phyloP scores from a whole-genome alignment of 2,797 vertebrate species.

The Ctenopoma kingsleyae region DNA sequence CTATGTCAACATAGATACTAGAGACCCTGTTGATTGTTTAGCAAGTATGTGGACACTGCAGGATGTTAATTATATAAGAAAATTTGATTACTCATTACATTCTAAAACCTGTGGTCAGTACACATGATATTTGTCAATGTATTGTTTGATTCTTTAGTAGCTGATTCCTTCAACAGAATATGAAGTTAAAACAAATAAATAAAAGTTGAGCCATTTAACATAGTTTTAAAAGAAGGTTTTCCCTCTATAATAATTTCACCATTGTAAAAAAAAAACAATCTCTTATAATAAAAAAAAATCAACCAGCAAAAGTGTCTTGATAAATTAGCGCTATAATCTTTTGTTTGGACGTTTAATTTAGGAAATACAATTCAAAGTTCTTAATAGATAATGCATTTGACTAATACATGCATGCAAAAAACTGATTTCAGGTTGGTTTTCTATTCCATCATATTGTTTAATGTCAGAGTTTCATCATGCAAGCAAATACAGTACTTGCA shows the following conservation, averaged over 20 bases:
- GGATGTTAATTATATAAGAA: neutral
- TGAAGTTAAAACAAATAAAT: neutral
- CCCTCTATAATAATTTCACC: neutral
- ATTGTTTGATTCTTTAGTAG: neutral
- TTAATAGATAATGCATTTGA: constrained; percentile 49
- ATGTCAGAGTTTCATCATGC: neutral
- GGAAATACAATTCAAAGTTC: neutral
- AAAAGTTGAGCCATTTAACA: neutral
- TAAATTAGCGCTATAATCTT: neutral
- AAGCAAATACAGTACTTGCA: neutral
- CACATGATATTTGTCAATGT: no score
- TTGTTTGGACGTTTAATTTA: neutral
- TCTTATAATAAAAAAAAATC: neutral
- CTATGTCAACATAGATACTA: constrained; percentile 2
- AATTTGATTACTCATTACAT: neutral
- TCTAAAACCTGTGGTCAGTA: neutral
- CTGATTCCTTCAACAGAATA: neutral
- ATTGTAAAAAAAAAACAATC: neutral
- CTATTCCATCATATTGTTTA: neutral
- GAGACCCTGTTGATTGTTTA: constrained; percentile 17
- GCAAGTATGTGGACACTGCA: neutral
- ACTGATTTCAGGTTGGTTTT: constrained; percentile 7
- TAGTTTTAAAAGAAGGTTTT: neutral
- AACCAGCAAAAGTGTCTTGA: neutral
- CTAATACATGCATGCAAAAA: constrained; percentile 21